Percentiles rank a stretch among this genome's conserved stretches.
These are phyloP conservation scores for Lophotis ruficrista DNA, from an alignment of 2,113 vertebrate species.

Conservation along the genomic window DNA sequence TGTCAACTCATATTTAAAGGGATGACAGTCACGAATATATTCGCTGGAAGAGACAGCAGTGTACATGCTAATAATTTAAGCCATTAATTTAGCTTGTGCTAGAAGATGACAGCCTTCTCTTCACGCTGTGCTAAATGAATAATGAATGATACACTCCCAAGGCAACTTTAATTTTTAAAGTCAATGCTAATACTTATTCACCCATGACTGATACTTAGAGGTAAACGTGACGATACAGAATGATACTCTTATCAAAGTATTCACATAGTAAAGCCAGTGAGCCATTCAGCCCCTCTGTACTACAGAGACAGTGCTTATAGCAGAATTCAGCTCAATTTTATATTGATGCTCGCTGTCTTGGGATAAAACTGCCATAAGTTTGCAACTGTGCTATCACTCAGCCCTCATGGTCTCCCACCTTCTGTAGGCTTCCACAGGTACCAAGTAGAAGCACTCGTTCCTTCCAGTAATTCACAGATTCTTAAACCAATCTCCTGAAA, in stretches of 20 bases:
- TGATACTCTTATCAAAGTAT: background rate
- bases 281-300: background rate
- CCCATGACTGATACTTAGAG: background rate
- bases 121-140: slow-evolving; percentile 41
- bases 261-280: background rate
- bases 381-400: fast-evolving
- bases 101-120: slow-evolving; percentile 48
- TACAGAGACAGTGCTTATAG: background rate
- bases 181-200: slow-evolving; percentile 43
- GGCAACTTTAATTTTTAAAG: slow-evolving; percentile 60
- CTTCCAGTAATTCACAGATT: background rate
- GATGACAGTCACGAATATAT: slow-evolving; percentile 19
- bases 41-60: slow-evolving; percentile 31
- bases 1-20: slow-evolving; percentile 20
- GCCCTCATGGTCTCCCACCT: background rate
- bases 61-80: slow-evolving; percentile 57
- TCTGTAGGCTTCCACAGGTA: background rate
- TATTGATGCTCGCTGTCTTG: background rate
- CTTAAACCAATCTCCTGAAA: background rate
- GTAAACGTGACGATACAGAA: background rate
- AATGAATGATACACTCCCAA: slow-evolving; percentile 39
- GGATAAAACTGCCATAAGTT: background rate
- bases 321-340: background rate
- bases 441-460: background rate
- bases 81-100: slow-evolving; percentile 59